phyloP scores from a whole-genome alignment of 2,797 vertebrate species.

The Thunnus albacares region DNA sequence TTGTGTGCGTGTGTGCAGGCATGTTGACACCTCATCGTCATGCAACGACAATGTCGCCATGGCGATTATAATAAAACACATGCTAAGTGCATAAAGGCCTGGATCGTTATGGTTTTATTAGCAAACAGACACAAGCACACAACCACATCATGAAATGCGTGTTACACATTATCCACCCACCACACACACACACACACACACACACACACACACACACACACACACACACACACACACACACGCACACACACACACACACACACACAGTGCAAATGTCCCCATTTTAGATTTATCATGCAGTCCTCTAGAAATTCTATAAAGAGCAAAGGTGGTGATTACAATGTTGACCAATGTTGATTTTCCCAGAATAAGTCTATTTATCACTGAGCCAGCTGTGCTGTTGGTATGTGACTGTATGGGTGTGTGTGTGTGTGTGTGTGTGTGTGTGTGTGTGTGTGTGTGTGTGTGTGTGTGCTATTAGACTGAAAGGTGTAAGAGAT shows the following conservation, averaged over 20 bases:
- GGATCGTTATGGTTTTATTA: conserved; percentile 92
- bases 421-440: neutral
- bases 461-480: neutral
- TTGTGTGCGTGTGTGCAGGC: neutral
- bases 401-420: conserved; percentile 18
- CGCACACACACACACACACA: conserved; percentile 71
- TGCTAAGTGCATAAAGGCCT: conserved; percentile 92
- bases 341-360: conserved; percentile 94
- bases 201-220: conserved; percentile 64
- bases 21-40: conserved; percentile 34
- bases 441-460: neutral
- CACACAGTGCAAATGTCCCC: conserved; percentile 89
- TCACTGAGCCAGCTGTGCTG: conserved; percentile 87
- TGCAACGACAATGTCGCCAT: conserved; percentile 72
- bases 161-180: conserved; percentile 16
- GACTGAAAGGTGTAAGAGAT: neutral
- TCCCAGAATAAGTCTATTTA: conserved; percentile 93
- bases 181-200: conserved; percentile 81
- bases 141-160: conserved; percentile 48
- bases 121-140: conserved; percentile 63
- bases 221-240: conserved; percentile 76
- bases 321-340: conserved; percentile 93
- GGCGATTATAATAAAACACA: conserved; percentile 89
- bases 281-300: conserved; percentile 94
- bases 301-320: conserved; percentile 93